Base-by-base conservation (phyloP, 2,113 vertebrate species). In the Scomber japonicus region DNA sequence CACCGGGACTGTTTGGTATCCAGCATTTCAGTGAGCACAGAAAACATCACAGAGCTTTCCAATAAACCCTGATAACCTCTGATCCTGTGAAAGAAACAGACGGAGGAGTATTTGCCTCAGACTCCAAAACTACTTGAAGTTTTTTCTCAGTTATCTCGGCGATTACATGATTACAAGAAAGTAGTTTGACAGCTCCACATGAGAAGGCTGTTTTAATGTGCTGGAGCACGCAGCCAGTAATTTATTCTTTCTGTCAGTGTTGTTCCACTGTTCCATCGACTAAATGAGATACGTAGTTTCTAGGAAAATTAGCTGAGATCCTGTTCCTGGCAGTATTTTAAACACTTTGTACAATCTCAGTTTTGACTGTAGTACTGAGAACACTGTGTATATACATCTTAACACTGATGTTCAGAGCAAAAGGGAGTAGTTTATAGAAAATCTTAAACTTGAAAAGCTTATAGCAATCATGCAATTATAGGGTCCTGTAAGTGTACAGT, bases 61-160 rank as follows among this genome's bases (percentile, higher is more conserved):
- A 75, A 80, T 73, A 80, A 78, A 77, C 48, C 57, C 66, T 6
- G 81, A 81, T 79, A 83, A 89, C 66, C 73, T 85, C 57, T 78
- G 72, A 84, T 83, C 49, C 74, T 24, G 62, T 19, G 30, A 35
- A 51, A 49, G 54, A 78, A 54, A 17, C 63, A 69, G 60, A 65
- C 50, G 15, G 9, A 40, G 35, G 7, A 62, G 46, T 40, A 21
- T 74, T 60, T 72, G 21, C 67, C 56, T 72, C 60, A 46, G 67
- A 83, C 61, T 27, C 65, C 65, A 30, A 67, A 84, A 40, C 66
- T 40, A 40, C 40, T 64, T 55, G 45, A 66, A 45, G 7, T 40
- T 70, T 83, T 31, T 64, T 75, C 64, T 60, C 53, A 61, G 66
- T 59, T 27, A 71, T 46, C 55, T 75, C 35, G 35, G 35, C 35